Base-by-base conservation (phyloP, 1,140 invertebrate species). In the Apis florea region DNA sequence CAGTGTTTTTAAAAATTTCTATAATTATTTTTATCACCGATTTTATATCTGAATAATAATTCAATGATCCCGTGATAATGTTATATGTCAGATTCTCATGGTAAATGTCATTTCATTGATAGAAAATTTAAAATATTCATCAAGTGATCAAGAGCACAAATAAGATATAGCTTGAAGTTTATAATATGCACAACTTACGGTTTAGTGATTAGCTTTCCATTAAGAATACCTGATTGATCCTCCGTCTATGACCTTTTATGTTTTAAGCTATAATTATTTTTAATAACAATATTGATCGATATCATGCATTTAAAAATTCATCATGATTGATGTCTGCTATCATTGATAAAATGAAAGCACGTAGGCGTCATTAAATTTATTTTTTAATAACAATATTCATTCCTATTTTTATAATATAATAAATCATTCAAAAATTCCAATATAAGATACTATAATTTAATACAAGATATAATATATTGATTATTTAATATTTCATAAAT, bases 21-120 rank as follows among this genome's bases (percentile, higher is more conserved):
- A 11, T 11, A 24, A 10, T 21, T 71, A 70, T 51, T 77, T 85
- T 63, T 58, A 71, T 58, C 59, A n/a, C 15, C 31, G 24, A 49
- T 54, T 56, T 72, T 40, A 26, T 63, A 74, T 26, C 21, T 67
- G 47, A 63, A 12, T 15, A 21, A 76, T 49, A 19, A 83, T 77
- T 61, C 54, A 15, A 83, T n/a, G 70, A 86, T 51, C 80, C 84
- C n/a, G 5, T 40, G 26, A 67, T 85, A 86, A 85, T 75, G 21
- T 11, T 17, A 58, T 11, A 26, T 13, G 1, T 15, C 17, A 61
- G 51, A 64, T 71, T 61, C 56, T 66, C 64, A 72, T n/a, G 31
- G 15, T 31, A 67, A 82, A 85, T 53, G 79, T 84, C 53, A 40
- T 56, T 17, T 58, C 17, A 49, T 24, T 21, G 31, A 49, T 12